These are phyloP conservation scores for Pegoplata infirma DNA, from an alignment of 2,888 invertebrate genomes.

Conservation along the genomic window DNA sequence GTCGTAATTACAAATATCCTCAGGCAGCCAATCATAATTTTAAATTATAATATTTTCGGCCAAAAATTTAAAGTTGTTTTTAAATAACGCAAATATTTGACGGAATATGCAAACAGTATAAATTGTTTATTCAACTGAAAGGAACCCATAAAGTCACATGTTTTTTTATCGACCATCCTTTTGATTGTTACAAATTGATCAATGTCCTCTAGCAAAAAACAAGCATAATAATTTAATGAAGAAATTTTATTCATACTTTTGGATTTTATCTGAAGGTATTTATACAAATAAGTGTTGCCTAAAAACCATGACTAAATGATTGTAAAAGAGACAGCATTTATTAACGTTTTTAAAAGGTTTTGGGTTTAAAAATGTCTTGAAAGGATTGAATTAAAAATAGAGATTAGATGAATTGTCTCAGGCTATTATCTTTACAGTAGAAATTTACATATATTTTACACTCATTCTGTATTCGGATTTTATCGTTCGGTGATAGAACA, in stretches of 20 bases:
- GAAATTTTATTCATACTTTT: slow-evolving; percentile 56
- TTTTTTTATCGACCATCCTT: slow-evolving; percentile 12
- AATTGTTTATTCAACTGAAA: not conserved
- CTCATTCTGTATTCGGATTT: too few species aligned
- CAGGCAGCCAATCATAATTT: slow-evolving; percentile 48
- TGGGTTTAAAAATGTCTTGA: too few species aligned
- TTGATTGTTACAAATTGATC: slow-evolving; percentile 30
- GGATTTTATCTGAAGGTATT: slow-evolving; percentile 13
- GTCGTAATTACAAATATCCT: slow-evolving; percentile 24
- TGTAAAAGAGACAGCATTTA: too few species aligned
- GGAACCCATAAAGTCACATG: not conserved
- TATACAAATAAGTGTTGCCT: not conserved
- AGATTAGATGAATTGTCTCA: too few species aligned
- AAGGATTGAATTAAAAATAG: too few species aligned
- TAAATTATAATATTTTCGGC: slow-evolving; percentile 18
- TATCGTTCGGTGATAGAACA: too few species aligned
- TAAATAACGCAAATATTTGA: slow-evolving; percentile 39
- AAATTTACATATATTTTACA: too few species aligned
- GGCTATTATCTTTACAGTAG: too few species aligned
- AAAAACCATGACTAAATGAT: slow-evolving; percentile 29
- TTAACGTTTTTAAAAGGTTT: too few species aligned
- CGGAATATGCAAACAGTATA: too few species aligned
- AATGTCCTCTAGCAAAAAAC: not conserved
- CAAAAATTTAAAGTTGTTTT: not conserved
- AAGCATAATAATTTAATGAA: slow-evolving; percentile 46